Evolutionary conservation across 2,113 vertebrate genomes (phyloP).

Genomic region (Paedocypris sp.): DNA sequence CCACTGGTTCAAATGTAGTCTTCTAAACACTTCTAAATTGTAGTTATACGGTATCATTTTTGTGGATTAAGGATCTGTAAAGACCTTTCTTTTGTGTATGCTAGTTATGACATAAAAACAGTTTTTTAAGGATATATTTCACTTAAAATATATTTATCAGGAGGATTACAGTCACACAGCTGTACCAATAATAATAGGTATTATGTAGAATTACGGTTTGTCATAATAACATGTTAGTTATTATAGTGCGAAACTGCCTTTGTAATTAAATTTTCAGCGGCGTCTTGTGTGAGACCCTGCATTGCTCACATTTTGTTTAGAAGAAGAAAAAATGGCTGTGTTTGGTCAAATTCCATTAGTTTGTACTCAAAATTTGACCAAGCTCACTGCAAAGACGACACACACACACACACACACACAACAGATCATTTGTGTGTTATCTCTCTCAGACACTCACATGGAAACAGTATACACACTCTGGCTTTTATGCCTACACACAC

Average conservation of each 20-base stretch:
- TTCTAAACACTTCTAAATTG: too few relatives aligned
- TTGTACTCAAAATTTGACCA: constrained; percentile 1
- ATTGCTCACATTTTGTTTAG: neutral
- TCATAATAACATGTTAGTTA: neutral
- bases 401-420: neutral
- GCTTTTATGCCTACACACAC: constrained; percentile 9
- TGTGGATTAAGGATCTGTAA: too few relatives aligned
- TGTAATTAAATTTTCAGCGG: neutral
- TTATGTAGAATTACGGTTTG: neutral
- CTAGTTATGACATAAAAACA: too few relatives aligned
- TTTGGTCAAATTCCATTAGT: constrained; percentile 10
- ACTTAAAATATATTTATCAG: too few relatives aligned
- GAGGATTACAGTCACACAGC: too few relatives aligned
- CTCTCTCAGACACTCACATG: constrained; percentile 16
- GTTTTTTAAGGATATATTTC: too few relatives aligned
- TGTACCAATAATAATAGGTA: too few relatives aligned
- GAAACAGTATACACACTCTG: neutral
- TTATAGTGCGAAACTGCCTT: neutral
- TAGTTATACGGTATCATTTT: too few relatives aligned
- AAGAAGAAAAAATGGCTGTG: neutral
- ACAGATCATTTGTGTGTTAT: neutral
- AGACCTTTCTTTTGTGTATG: too few relatives aligned
- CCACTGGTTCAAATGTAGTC: too few relatives aligned
- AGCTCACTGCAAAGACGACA: neutral
- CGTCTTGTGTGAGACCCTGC: neutral